phyloP scores from a whole-genome alignment of 2,888 invertebrate genomes.

The Lysandra bellargus region DNA sequence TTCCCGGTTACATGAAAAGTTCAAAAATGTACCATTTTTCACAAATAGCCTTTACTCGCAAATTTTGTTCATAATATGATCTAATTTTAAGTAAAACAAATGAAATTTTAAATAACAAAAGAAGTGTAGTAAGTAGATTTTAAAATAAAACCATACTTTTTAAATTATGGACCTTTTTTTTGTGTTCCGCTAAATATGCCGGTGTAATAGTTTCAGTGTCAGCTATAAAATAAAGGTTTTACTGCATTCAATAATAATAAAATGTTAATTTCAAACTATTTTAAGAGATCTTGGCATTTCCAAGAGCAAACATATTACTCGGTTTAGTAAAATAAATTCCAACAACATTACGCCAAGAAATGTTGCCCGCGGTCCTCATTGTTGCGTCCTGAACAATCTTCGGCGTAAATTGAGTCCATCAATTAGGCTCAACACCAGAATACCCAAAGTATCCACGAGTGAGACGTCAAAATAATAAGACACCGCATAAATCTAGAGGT shows the following conservation, averaged over 20 bases:
- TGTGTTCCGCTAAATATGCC: too few relatives aligned
- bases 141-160: too few relatives aligned
- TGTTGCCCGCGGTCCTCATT: slow-evolving; percentile 10
- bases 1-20: too few relatives aligned
- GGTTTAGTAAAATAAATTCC: slow-evolving; percentile 4
- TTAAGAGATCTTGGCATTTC: not conserved
- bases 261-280: not conserved
- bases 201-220: not conserved
- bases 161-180: too few relatives aligned
- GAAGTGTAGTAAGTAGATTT: too few relatives aligned
- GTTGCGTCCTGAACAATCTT: slow-evolving; percentile 39
- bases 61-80: too few relatives aligned
- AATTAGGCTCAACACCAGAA: slow-evolving; percentile 47
- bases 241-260: not conserved
- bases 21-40: too few relatives aligned
- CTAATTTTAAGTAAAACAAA: too few relatives aligned
- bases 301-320: not conserved
- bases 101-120: too few relatives aligned
- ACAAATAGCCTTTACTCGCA: too few relatives aligned
- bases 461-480: slow-evolving; percentile 72
- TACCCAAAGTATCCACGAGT: slow-evolving; percentile 53
- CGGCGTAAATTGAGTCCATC: slow-evolving; percentile 47
- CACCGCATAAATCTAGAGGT: slow-evolving; percentile 55
- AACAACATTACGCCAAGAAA: not conserved
- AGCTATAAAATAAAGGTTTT: not conserved